phyloP scores from a whole-genome alignment of 2,888 invertebrate species.

The Thecocarcelia acutangulata region DNA sequence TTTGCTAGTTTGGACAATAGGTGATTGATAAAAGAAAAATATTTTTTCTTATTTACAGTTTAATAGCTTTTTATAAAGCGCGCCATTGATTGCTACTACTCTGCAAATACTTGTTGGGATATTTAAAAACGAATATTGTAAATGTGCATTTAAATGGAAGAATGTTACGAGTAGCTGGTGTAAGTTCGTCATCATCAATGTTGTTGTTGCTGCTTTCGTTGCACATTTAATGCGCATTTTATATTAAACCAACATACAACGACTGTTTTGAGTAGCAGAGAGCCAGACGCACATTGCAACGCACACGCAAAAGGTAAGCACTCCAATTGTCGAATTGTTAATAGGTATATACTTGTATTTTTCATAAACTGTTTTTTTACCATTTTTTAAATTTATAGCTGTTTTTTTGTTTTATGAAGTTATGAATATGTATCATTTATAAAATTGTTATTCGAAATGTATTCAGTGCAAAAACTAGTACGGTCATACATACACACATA shows the following conservation, averaged over 20 bases:
- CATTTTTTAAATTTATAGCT: neutral
- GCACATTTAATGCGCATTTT: constrained; percentile 54
- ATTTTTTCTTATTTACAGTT: too few relatives aligned
- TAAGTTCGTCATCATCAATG: neutral
- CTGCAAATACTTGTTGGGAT: constrained; percentile 8
- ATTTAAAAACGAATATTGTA: constrained; percentile 23
- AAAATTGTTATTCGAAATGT: constrained; percentile 30
- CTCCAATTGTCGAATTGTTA: constrained; percentile 50
- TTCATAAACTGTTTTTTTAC: neutral
- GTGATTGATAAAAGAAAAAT: too few relatives aligned
- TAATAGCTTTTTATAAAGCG: neutral
- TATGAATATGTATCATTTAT: constrained; percentile 46
- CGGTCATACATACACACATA: neutral
- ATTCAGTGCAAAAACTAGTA: constrained; percentile 37
- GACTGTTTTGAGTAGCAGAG: neutral
- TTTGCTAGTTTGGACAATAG: too few relatives aligned
- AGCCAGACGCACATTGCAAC: constrained; percentile 56
- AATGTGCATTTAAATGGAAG: constrained; percentile 50
- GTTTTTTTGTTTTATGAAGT: neutral
- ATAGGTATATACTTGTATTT: constrained; percentile 30
- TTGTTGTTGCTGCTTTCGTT: constrained; percentile 17
- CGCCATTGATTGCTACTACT: constrained; percentile 4
- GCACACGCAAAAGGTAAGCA: constrained; percentile 57
- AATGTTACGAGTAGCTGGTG: constrained; percentile 47
- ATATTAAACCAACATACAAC: constrained; percentile 24